These are phyloP conservation scores for Plestiodon gilberti DNA, from an alignment of 2,113 vertebrate genomes.

Conservation along the genomic window DNA sequence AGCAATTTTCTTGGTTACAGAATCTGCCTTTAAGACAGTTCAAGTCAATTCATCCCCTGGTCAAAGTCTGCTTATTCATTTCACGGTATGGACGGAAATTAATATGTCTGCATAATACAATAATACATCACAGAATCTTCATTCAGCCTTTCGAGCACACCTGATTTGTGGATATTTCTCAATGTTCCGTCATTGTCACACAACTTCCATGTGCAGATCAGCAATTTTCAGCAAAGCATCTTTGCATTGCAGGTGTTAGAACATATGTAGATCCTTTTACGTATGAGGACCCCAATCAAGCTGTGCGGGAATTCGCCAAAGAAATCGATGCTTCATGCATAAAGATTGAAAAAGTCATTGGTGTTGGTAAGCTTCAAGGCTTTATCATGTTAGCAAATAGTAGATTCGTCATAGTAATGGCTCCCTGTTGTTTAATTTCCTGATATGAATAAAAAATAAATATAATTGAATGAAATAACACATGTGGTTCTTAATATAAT, in stretches of 20 bases:
- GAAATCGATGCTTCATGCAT: constrained; percentile 98
- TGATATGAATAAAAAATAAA: background rate
- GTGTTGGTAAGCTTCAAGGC: constrained; percentile 87
- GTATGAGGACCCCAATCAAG: constrained; percentile 98
- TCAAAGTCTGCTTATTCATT: constrained; percentile 21
- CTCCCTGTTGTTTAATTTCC: too few relatives aligned
- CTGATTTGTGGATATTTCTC: constrained; percentile 60
- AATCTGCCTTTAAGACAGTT: background rate
- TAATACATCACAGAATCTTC: background rate
- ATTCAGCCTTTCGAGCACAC: constrained; percentile 50
- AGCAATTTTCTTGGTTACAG: background rate
- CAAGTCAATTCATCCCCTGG: constrained; percentile 23
- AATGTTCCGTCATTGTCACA: constrained; percentile 60
- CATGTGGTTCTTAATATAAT: background rate
- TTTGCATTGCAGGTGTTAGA: constrained; percentile 87
- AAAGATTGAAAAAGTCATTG: constrained; percentile 99
- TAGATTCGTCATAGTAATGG: constrained; percentile 1
- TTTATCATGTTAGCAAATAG: constrained; percentile 31
- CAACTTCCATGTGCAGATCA: constrained; percentile 64
- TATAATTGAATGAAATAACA: background rate
- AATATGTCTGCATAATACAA: constrained; percentile 10
- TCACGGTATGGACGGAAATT: constrained; percentile 31
- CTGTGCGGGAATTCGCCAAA: constrained; percentile 97
- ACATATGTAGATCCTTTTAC: constrained; percentile 98
- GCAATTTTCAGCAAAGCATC: constrained; percentile 55